Evolutionary conservation across 2,113 vertebrate species (phyloP), one percentile per base, ranked within the genome.

Genomic region (Catharus minimus): DNA sequence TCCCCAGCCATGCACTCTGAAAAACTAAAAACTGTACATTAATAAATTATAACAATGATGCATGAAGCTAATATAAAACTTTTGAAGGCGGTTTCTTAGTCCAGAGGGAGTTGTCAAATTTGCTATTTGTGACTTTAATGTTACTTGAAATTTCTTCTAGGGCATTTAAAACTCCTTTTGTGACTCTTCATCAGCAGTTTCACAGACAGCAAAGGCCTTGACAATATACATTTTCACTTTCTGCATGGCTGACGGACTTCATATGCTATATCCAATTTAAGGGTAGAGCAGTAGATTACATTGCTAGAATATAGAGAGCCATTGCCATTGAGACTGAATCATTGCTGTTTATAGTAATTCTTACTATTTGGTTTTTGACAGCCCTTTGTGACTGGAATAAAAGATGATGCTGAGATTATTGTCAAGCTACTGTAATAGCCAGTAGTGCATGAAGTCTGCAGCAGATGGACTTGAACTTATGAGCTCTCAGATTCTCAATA

Each of bases 221-320:
- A 62, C 91, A 94, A 95, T 82, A 95, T 22, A 95, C 83, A 86
- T 96, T 96, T 96, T 94, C 77, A 84, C 96, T 97, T 97, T 96
- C 95, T 93, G 92, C 95, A 93, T 83, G 95, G 90, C 94, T 97
- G 96, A 97, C 82, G 68, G 94, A 92, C 94, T 96, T 97, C 95
- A 91, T 95, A 91, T 84, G 88, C 95, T 94, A 88, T 74, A 96
- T 95, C 90, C 93, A 97, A 96, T 97, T 97, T 97, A 95, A 97
- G 94, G 86, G 80, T 43, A 96, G 79, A 95, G 86, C 66, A 58
- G 78, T 79, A 96, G 93, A 97, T 96, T 97, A 94, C 94, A 95
- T 76, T 95, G 93, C 93, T 90, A 66, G 95, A 94, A 94, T 93
- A 95, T 3, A 94, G 95, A 95, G 78, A 92, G 89, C 64, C 53